Evolutionary conservation across 1,140 invertebrate genomes (phyloP).

Genomic region (Lasaia peninsularis): DNA sequence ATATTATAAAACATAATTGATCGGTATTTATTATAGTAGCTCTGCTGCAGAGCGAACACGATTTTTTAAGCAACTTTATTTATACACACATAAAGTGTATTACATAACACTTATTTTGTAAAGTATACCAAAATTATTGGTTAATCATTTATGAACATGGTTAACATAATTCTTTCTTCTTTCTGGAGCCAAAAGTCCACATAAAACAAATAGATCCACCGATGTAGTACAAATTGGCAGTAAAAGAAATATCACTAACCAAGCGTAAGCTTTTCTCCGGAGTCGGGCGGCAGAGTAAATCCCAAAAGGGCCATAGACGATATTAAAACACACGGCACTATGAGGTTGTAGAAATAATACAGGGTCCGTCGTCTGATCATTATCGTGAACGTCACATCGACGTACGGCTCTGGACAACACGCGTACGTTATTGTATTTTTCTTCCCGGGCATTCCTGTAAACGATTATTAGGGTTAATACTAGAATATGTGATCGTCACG

Average conservation of each 20-base stretch:
- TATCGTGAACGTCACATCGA: slow-evolving; percentile 98
- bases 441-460: slow-evolving; percentile 89
- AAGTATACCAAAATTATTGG: no score
- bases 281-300: slow-evolving; percentile 98
- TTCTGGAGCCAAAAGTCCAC: background rate
- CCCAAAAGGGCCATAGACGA: slow-evolving; percentile 98
- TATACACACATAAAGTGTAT: no score
- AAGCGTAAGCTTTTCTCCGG: slow-evolving; percentile 98
- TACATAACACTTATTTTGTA: no score
- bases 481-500: no score
- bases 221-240: background rate
- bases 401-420: slow-evolving; percentile 95
- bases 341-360: slow-evolving; percentile 99
- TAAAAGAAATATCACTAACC: slow-evolving; percentile 81
- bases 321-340: slow-evolving; percentile 98
- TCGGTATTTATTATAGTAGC: no score
- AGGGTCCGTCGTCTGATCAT: slow-evolving; percentile 96
- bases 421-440: slow-evolving; percentile 89
- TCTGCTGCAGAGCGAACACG: no score
- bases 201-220: background rate
- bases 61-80: no score
- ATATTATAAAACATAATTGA: no score
- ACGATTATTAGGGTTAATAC: background rate
- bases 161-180: no score
- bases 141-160: no score